These are phyloP conservation scores for Cavia aperea DNA, from an alignment of 2,113 vertebrate genomes.

Conservation along the genomic window DNA sequence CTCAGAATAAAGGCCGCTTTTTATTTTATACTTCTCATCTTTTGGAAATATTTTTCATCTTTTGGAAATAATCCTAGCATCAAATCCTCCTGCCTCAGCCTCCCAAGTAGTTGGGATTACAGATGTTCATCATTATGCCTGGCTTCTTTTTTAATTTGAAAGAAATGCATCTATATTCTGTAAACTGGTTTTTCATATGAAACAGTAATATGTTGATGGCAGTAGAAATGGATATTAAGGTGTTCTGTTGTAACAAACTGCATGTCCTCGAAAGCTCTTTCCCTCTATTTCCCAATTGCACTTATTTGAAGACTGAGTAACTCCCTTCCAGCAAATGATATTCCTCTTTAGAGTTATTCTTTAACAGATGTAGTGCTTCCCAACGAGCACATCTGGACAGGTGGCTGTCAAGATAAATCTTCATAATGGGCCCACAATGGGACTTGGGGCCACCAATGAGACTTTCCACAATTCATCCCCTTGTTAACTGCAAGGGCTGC, in stretches of 20 bases:
- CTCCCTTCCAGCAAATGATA: slow-evolving; percentile 38
- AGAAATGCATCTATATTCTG: not conserved
- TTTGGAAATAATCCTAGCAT: too few species aligned
- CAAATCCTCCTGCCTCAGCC: not conserved
- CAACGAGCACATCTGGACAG: slow-evolving; percentile 31
- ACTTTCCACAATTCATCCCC: slow-evolving; percentile 31
- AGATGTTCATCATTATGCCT: not conserved
- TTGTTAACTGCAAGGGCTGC: not conserved
- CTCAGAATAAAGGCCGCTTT: too few species aligned
- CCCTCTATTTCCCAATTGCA: slow-evolving; percentile 5
- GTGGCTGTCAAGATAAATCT: slow-evolving; percentile 37
- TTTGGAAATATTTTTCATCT: too few species aligned
- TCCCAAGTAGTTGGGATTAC: not conserved
- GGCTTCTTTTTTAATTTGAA: not conserved
- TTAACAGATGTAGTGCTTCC: slow-evolving; percentile 43
- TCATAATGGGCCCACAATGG: not conserved
- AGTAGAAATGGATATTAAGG: slow-evolving; percentile 3
- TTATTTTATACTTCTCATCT: too few species aligned
- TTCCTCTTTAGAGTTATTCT: slow-evolving; percentile 35
- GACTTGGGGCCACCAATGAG: not conserved
- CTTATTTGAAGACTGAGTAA: slow-evolving; percentile 31
- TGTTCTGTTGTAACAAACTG: not conserved
- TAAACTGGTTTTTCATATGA: not conserved
- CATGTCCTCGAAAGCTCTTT: slow-evolving; percentile 2
- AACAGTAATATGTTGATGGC: not conserved